These are phyloP conservation scores for Delphinapterus leucas DNA, from an alignment of 2,113 vertebrate species.

Conservation along the genomic window DNA sequence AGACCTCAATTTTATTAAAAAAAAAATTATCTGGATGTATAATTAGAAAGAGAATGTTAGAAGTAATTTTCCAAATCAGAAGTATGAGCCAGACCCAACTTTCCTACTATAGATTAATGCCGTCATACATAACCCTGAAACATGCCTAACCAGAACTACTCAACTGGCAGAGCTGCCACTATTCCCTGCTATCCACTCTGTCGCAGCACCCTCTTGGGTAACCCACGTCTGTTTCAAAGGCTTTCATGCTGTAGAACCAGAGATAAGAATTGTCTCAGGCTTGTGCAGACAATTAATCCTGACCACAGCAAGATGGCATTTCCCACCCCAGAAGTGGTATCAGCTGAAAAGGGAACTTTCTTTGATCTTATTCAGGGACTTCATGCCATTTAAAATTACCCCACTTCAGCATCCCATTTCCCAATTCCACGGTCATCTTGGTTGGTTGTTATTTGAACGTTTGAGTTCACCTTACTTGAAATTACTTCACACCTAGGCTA, in stretches of 20 bases:
- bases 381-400: conserved; percentile 36
- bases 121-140: neutral
- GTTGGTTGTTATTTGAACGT: neutral
- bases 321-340: conserved; percentile 58
- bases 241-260: conserved; percentile 54
- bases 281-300: conserved; percentile 36
- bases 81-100: neutral
- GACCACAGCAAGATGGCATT: conserved; percentile 61
- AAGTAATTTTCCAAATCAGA: conserved; percentile 5
- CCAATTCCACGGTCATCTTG: neutral
- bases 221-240: conserved; percentile 74
- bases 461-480: neutral
- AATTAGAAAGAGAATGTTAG: neutral
- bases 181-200: neutral
- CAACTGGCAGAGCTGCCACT: no score
- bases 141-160: neutral
- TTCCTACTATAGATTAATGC: neutral
- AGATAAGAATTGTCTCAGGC: conserved; percentile 72
- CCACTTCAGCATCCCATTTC: conserved; percentile 55
- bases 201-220: conserved; percentile 58
- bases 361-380: conserved; percentile 75
- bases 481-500: neutral
- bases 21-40: neutral
- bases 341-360: conserved; percentile 76
- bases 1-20: neutral